A percentile compares a stretch with the other conserved stretches of the same genome.
Conservation (phyloP, 35 echinoderm and acorn worm genomes). For the Ophiothrix spiculata region DNA sequence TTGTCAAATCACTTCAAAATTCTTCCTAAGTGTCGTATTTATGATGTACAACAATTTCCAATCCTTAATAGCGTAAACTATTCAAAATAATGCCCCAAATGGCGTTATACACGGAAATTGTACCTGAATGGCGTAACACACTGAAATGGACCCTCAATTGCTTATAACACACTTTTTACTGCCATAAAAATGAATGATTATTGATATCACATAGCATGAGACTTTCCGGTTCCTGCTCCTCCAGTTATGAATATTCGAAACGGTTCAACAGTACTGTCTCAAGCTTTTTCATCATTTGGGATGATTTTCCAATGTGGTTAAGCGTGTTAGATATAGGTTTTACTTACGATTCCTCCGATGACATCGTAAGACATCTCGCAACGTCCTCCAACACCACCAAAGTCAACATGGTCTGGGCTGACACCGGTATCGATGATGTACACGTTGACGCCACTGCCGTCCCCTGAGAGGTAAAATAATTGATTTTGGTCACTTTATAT, state of each 20-base stretch:
- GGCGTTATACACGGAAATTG: too few relatives aligned
- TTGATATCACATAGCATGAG: background rate
- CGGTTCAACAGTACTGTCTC: too few relatives aligned
- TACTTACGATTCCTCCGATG: conserved; percentile 41
- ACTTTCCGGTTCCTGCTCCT: background rate
- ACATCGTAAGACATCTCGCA: conserved; percentile 33
- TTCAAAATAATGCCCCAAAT: too few relatives aligned
- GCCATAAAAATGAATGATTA: background rate
- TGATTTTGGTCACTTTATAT: too few relatives aligned
- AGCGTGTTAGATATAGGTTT: too few relatives aligned
- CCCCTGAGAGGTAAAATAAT: background rate
- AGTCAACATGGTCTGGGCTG: conserved; percentile 12
- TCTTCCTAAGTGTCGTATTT: background rate
- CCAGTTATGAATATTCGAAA: too few relatives aligned
- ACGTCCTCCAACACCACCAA: conserved; percentile 8
- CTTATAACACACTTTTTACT: background rate
- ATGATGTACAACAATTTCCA: too few relatives aligned
- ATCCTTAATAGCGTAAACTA: too few relatives aligned
- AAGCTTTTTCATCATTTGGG: too few relatives aligned
- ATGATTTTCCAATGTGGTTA: too few relatives aligned
- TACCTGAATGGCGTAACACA: too few relatives aligned
- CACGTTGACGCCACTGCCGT: conserved; percentile 43
- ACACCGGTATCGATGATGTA: conserved; percentile 57
- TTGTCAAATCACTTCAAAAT: background rate
- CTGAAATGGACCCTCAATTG: background rate